phyloP scores from a whole-genome alignment of 2,888 invertebrate species.

The Megalurothrips usitatus region DNA sequence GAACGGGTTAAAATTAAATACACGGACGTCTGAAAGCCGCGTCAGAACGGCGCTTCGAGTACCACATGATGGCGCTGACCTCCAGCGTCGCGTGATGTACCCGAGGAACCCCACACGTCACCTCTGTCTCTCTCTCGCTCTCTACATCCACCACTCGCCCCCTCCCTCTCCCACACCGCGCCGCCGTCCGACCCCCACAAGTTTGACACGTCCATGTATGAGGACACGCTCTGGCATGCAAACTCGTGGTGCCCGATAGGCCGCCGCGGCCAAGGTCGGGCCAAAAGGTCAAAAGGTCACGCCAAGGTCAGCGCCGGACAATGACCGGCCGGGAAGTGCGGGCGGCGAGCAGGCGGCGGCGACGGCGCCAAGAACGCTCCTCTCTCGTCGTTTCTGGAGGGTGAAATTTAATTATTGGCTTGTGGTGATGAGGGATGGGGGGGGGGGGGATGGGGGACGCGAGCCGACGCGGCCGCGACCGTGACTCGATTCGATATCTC shows the following conservation, averaged over 20 bases:
- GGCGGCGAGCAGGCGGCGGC: not conserved
- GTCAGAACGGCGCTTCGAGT: no score
- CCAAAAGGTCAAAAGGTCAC: not conserved
- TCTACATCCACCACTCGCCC: not conserved
- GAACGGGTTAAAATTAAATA: no score
- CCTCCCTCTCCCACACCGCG: not conserved
- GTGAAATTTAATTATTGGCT: conserved; percentile 11
- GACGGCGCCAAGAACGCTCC: not conserved
- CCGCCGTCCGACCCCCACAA: not conserved
- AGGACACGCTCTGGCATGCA: no score
- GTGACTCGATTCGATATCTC: not conserved
- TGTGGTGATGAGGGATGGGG: not conserved
- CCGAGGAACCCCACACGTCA: not conserved
- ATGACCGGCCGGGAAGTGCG: not conserved
- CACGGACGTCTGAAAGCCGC: no score
- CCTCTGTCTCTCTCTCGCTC: not conserved
- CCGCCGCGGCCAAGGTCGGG: not conserved
- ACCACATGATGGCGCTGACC: no score
- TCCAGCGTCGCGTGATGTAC: no score
- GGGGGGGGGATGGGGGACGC: no score
- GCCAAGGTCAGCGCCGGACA: not conserved
- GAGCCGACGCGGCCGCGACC: not conserved
- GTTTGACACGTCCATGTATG: no score
- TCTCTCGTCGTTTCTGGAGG: not conserved
- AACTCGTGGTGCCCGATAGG: no score